Conservation (phyloP, 1,140 invertebrate species). For the Drosophila sturtevanti region DNA sequence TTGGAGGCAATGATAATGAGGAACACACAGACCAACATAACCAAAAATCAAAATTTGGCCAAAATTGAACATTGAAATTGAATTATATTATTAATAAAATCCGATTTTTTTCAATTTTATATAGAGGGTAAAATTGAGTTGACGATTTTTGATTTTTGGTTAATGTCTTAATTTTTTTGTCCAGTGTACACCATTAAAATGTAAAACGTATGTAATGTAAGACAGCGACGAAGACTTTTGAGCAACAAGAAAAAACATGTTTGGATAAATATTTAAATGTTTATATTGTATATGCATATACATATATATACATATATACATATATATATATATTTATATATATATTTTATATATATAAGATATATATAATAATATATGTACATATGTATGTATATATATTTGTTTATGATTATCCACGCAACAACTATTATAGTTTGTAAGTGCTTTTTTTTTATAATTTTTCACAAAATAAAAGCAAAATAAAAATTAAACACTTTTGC, state of each 20-base stretch:
- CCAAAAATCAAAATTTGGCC: background rate
- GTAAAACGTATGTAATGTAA: slow-evolving; percentile 65
- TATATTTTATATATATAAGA: slow-evolving; percentile 28
- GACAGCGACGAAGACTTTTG: slow-evolving; percentile 78
- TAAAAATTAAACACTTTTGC: slow-evolving; percentile 41
- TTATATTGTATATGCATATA: slow-evolving; percentile 50
- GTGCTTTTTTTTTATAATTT: slow-evolving; percentile 72
- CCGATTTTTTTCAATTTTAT: background rate
- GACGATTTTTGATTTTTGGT: background rate
- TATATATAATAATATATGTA: slow-evolving; percentile 29
- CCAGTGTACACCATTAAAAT: slow-evolving; percentile 37
- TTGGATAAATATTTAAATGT: slow-evolving; percentile 81
- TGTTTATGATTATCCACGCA: slow-evolving; percentile 73
- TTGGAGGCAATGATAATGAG: slow-evolving; percentile 5
- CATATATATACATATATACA: background rate
- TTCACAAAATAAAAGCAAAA: slow-evolving; percentile 72
- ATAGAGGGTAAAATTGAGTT: background rate
- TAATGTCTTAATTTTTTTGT: background rate
- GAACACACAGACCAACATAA: background rate
- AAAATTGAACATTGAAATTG: background rate
- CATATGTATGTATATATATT: slow-evolving; percentile 56
- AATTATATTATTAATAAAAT: background rate
- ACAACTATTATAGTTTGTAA: slow-evolving; percentile 79
- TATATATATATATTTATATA: slow-evolving; percentile 16
- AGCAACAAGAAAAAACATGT: slow-evolving; percentile 80